Percentiles rank a stretch among this genome's conserved stretches.
phyloP scores from a whole-genome alignment of 2,888 invertebrate species.

The Agrotis exclamationis region DNA sequence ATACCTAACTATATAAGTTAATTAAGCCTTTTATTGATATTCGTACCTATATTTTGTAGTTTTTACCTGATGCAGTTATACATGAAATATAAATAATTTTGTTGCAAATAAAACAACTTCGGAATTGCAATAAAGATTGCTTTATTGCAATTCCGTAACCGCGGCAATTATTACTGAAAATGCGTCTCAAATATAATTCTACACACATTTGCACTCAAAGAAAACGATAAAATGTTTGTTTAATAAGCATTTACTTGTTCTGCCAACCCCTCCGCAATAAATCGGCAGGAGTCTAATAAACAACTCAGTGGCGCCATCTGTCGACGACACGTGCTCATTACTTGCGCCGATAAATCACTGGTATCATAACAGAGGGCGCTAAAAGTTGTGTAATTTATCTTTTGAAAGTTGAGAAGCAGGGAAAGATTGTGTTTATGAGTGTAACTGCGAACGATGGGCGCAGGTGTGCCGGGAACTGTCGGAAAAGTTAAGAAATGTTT shows the following conservation, averaged over 20 bases:
- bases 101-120: not conserved
- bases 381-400: conserved; percentile 83
- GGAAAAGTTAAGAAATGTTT: conserved; percentile 56
- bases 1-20: too few species aligned
- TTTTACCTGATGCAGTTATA: not conserved
- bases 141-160: conserved; percentile 8
- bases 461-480: conserved; percentile 62
- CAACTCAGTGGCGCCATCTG: conserved; percentile 83
- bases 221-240: conserved; percentile 64
- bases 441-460: conserved; percentile 53
- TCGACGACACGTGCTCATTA: conserved; percentile 82
- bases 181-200: conserved; percentile 18
- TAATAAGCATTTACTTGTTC: conserved; percentile 62
- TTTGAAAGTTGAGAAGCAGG: conserved; percentile 65
- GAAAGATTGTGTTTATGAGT: conserved; percentile 85
- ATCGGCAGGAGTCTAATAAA: conserved; percentile 79
- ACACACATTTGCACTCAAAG: conserved; percentile 66
- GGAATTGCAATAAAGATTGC: conserved; percentile 5
- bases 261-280: conserved; percentile 75
- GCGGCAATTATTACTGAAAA: conserved; percentile 22
- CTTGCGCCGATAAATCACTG: conserved; percentile 82
- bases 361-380: conserved; percentile 84
- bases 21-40: too few species aligned
- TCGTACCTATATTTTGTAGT: too few species aligned
- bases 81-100: not conserved